Base-by-base conservation (phyloP, 35 echinoderm and acorn worm species). In the Ophioderma brevispina region DNA sequence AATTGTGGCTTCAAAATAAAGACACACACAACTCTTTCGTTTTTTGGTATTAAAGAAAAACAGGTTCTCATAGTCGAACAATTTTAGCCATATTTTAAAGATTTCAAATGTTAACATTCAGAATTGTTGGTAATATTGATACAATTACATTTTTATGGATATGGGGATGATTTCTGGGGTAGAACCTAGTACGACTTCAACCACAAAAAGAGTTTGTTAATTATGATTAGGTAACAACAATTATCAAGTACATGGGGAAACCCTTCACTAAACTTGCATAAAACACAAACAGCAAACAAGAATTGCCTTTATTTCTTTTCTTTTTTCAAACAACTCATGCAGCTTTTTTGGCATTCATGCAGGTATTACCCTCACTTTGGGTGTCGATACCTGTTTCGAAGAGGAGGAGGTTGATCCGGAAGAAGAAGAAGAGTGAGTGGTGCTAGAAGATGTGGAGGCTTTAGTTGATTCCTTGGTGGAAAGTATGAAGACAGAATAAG, bases 401-500 rank as follows among this genome's bases (percentile, higher is more conserved):
- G 83, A 85, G 23, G 81, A 84, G 42, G 81, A 84, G 21, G 50
- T 70, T 64, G 83, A 85, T 63, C 49, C 46, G n/a, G 49, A 63
- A 85, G 83, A 85, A 85, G 50, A 64, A 37, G 83, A 63, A 35
- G 83, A 85, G 63, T 85, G 83, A 36, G 83, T 85, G 52, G 83
- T 64, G 36, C 46, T 52, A 85, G 37, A 33, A 85, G 83, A 64
- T 33, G 83, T 70, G 55, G 83, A 85, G 32, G 63, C 83, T 85
- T 85, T 85, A 70, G 83, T 64, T 34, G 83, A 85, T 49, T 85
- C 83, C 83, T 85, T 85, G 33, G 33, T 35, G 63, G 43, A 70
- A 70, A 30, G 59, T 25, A 70, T 8, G 10, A 70, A 70, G 59
- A 70, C 59, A 70, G 17, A 70, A 70, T 8, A 70, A 70, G 6